Base-by-base conservation (phyloP, 1,140 invertebrate genomes). In the Eupeodes corollae region DNA sequence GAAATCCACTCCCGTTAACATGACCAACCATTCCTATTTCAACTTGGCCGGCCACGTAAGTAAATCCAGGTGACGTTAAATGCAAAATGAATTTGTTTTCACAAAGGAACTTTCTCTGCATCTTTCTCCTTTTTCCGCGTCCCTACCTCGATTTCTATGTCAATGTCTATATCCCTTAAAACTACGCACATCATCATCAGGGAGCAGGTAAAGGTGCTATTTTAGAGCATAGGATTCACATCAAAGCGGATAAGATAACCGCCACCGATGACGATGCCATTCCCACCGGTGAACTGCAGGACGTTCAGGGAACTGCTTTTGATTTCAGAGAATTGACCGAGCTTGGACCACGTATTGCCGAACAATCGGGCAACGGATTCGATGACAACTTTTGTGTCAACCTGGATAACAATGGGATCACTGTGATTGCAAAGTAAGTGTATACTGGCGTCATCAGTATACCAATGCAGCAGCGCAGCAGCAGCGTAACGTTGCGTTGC, bases 1-100 rank as follows among this genome's bases (percentile, higher is more conserved):
- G 0, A 85, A 85, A 61, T 73, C 83, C 8, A 94, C 91, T 0
- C 80, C 87, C 2, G 77, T 98, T 1, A 96, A 93, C 68, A 69
- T 97, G 35, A 90, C 91, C 0, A 95, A 94, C 68, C 93, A 98
- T 65, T 78, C 86, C 6, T 97, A 95, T 66, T 96, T 96, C 63
- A 98, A 98, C 71, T 70, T 98, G 31, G 88, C 82, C 47, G 91
- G 91, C 5, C 86, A 93, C 67, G 77, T 75, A 61, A 56, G 58
- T 45, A 30, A n/a, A 37, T 38, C 14, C 33, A 16, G 13, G 33
- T 6, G 11, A 38, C 19, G 34, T 38, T 26, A 41, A 14, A 46
- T 19, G 44, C 15, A 43, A 3, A n/a, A 40, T 54, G 14, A 44
- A 38, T 0, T 43, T 57, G 2, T 41, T 41, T 21, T 41, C 39